Evolutionary conservation across 2,888 invertebrate genomes (phyloP), one percentile per base, ranked within the genome.

Genomic region (Sceliomorpha sp.): DNA sequence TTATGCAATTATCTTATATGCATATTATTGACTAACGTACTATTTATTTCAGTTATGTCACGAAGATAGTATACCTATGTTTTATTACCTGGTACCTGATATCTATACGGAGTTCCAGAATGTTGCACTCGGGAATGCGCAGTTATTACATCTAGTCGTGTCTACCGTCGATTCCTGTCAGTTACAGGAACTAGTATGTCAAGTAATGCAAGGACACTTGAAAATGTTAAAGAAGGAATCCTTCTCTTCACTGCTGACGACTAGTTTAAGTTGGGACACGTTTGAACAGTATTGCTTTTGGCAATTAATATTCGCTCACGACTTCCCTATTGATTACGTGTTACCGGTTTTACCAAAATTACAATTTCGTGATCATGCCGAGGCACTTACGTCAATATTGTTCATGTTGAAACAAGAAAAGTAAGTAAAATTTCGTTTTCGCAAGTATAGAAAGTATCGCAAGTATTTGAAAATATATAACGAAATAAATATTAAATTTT

Each of bases 271-370:
- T 58, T 99, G 98, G 97, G 98, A 99, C 89, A 98, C 98, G 1
- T 96, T 98, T 79, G 98, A 99, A 88, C 99, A 99, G 89, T 94
- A 96, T 86, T 98, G 97, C 88, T 91, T 99, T 37, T 99, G 99
- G 99, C 98, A 98, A 89, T 91, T 99, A 59, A 92, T 98, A 42
- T 93, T 95, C 74, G 98, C 98, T 32, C 98, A 98, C 87, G 96
- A 97, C 87, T 95, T 98, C 84, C 94, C 96, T 50, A 92, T 97
- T n/a, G 97, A 97, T 82, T 94, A 95, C 83, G 93, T 98, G 72
- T 89, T 96, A 82, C 94, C 96, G 27, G 90, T 94, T 74, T 89
- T 95, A 74, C 92, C 93, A 10, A 95, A 96, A 81, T 89, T 97
- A 66, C 94, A 95, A 80, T 93, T 93, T 86, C 91, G 93, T 84